phyloP scores from a whole-genome alignment of 2,888 invertebrate species.

The Caenorhabditis auriculariae region DNA sequence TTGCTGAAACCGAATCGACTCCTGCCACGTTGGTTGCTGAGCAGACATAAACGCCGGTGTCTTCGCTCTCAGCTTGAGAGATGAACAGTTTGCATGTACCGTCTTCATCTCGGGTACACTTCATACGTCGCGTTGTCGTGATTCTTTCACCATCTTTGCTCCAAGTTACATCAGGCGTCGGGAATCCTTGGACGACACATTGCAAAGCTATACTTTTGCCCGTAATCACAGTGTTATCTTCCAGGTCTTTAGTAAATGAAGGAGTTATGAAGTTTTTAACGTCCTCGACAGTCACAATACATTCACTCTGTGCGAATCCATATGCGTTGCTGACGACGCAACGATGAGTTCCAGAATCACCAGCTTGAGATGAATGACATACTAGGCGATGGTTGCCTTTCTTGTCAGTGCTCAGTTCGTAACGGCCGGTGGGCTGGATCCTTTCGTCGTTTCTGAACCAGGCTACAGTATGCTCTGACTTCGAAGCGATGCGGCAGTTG shows the following conservation, averaged over 20 bases:
- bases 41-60: conserved; percentile 56
- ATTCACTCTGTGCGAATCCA: conserved; percentile 36
- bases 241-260: conserved; percentile 23
- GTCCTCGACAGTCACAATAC: conserved; percentile 41
- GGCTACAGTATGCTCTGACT: conserved; percentile 22
- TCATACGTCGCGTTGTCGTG: conserved; percentile 38
- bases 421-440: conserved; percentile 37
- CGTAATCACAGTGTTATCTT: conserved; percentile 33
- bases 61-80: conserved; percentile 32
- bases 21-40: conserved; percentile 40
- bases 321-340: conserved; percentile 63
- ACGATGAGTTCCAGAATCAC: conserved; percentile 64
- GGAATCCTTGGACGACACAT: conserved; percentile 65
- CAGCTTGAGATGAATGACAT: conserved; percentile 30
- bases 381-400: conserved; percentile 29
- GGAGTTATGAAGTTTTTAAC: conserved; percentile 35
- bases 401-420: conserved; percentile 26
- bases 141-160: conserved; percentile 56
- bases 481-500: conserved; percentile 29
- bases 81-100: conserved; percentile 47
- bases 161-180: conserved; percentile 62
- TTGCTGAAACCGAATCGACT: conserved; percentile 45
- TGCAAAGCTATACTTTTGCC: conserved; percentile 55
- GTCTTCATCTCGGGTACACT: conserved; percentile 41
- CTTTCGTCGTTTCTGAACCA: conserved; percentile 38